Conservation (phyloP, 2,888 invertebrate genomes). For the Anorthoa munda region DNA sequence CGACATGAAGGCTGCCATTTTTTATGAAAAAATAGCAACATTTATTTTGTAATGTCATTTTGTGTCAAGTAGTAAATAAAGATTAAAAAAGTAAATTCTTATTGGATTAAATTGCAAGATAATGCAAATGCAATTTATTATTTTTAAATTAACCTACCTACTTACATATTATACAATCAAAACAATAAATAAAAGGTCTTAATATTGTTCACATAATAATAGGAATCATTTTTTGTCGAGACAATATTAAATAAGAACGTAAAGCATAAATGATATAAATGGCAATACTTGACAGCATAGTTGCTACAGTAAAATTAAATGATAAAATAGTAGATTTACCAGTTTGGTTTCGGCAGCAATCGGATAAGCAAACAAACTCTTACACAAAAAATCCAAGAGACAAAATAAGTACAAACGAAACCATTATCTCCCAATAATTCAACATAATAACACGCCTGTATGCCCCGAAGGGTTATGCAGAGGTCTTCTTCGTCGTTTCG, state of each 20-base stretch:
- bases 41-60: slow-evolving; percentile 74
- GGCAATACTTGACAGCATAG: neutral
- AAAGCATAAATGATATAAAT: neutral
- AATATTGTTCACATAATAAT: neutral
- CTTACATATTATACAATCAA: no score
- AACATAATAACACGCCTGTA: no score
- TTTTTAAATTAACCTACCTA: neutral
- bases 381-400: no score
- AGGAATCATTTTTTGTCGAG: no score
- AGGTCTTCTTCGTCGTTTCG: no score
- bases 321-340: neutral
- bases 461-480: no score
- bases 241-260: no score
- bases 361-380: no score
- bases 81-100: neutral
- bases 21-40: slow-evolving; percentile 84
- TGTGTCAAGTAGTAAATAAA: slow-evolving; percentile 31
- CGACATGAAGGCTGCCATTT: slow-evolving; percentile 91
- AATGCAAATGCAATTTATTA: neutral
- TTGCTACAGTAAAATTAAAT: neutral
- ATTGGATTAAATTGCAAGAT: neutral
- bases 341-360: neutral
- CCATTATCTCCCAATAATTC: no score
- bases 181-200: neutral
- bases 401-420: no score